Evolutionary conservation across 2,888 invertebrate genomes (phyloP).

Genomic region (Cephus nigrinus): DNA sequence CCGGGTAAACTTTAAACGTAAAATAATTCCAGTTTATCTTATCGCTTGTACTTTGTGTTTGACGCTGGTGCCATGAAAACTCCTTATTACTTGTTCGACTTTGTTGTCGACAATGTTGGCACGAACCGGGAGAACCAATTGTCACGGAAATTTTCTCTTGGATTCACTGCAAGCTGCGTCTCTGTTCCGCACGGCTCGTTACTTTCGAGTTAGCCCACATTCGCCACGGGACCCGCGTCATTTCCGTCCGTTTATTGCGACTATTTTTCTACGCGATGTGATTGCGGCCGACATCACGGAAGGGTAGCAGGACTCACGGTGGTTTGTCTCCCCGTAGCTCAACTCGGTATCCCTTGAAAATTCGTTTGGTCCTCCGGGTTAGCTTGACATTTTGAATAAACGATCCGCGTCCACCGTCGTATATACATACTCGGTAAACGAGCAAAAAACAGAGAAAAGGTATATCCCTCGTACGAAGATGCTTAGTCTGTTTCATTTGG

Average conservation of each 20-base stretch:
- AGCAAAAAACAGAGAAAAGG: not conserved
- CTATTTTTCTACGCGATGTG: not conserved
- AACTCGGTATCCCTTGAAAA: not conserved
- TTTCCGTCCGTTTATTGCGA: not conserved
- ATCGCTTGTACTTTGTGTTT: not conserved
- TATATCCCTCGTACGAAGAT: not conserved
- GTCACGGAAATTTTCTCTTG: not conserved
- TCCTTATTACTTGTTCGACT: no score
- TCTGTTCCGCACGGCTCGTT: not conserved
- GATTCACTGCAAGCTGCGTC: not conserved
- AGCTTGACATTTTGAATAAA: not conserved
- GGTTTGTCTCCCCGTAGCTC: not conserved
- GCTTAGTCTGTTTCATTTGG: not conserved
- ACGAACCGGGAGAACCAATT: not conserved
- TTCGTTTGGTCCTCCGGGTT: not conserved
- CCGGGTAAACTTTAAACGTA: not conserved
- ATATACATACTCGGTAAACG: not conserved
- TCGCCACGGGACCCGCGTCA: not conserved
- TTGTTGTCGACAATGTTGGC: not conserved
- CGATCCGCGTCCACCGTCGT: not conserved
- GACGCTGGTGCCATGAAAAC: not conserved
- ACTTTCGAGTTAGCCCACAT: not conserved
- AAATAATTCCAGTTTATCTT: not conserved
- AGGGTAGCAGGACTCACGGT: not conserved
- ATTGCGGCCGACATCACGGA: not conserved